Evolutionary conservation across 2,888 invertebrate species (phyloP).

Genomic region (Eupelmus urozonus): DNA sequence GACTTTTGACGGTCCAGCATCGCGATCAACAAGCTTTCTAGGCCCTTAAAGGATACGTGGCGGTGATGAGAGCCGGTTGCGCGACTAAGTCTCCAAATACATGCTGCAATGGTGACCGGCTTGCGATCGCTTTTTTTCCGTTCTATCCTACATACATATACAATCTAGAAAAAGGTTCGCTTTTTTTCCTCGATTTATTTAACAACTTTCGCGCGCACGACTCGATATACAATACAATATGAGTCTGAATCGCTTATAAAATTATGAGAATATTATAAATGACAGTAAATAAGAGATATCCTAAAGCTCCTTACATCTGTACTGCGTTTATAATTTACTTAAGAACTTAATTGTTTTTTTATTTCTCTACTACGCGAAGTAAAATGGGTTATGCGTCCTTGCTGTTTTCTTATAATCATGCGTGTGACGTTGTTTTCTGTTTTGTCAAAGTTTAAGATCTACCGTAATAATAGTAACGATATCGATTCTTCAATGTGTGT

Average conservation of each 20-base stretch:
- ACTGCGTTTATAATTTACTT: conserved; percentile 50
- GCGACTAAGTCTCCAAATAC: conserved; percentile 69
- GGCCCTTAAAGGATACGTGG: conserved; percentile 61
- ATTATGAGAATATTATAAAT: conserved; percentile 62
- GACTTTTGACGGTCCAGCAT: neutral
- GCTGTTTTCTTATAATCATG: conserved; percentile 6
- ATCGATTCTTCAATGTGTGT: conserved; percentile 13
- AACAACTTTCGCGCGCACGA: conserved; percentile 26
- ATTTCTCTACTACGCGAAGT: conserved; percentile 1
- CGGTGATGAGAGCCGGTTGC: conserved; percentile 76
- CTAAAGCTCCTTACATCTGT: conserved; percentile 59
- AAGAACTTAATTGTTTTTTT: conserved; percentile 34
- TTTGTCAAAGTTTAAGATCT: too few relatives aligned
- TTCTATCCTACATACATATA: conserved; percentile 41
- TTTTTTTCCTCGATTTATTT: neutral
- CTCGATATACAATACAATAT: conserved; percentile 8
- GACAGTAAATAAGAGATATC: conserved; percentile 64
- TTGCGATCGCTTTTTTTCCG: conserved; percentile 43
- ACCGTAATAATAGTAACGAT: conserved; percentile 30
- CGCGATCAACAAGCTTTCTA: conserved; percentile 14
- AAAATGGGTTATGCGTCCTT: conserved; percentile 3
- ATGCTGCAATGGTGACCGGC: conserved; percentile 32
- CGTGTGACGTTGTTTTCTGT: conserved; percentile 9
- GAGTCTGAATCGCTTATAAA: conserved; percentile 40
- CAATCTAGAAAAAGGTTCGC: conserved; percentile 51